Percentiles rank a stretch among this genome's conserved stretches.
These are phyloP conservation scores for Anguilla rostrata DNA, from an alignment of 2,113 vertebrate genomes.

Conservation along the genomic window DNA sequence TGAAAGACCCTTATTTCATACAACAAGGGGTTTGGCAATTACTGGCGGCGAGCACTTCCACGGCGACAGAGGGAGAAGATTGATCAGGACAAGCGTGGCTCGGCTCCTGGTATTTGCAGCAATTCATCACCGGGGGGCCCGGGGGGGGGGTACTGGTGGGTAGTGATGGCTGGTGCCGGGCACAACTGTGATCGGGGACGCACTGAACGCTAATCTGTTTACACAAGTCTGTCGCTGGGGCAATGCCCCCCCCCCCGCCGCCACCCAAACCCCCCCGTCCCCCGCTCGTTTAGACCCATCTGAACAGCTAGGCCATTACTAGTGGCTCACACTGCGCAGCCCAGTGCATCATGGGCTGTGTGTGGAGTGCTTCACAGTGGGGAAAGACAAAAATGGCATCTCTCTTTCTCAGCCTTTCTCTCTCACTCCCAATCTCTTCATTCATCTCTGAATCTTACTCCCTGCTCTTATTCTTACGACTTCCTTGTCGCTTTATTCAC, in stretches of 20 bases:
- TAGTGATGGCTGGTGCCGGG: constrained; percentile 19
- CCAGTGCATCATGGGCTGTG: background rate
- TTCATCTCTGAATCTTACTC: background rate
- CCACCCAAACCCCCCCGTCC: background rate
- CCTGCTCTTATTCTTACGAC: background rate
- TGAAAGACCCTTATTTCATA: constrained; percentile 42
- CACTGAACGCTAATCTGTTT: background rate
- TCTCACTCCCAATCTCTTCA: background rate
- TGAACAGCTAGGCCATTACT: background rate
- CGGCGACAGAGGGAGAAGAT: constrained; percentile 37
- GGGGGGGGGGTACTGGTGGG: background rate
- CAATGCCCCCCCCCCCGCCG: background rate
- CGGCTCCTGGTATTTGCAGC: constrained; percentile 51
- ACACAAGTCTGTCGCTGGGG: background rate
- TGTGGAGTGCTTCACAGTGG: background rate
- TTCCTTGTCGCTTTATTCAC: background rate
- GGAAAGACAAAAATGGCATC: background rate
- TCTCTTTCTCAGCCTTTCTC: background rate
- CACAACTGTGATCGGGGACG: background rate
- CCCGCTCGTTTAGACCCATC: background rate
- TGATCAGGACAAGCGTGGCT: constrained; percentile 44
- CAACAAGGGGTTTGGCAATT: constrained; percentile 43
- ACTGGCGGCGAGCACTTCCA: constrained; percentile 43
- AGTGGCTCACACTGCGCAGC: background rate
- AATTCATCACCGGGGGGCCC: constrained; percentile 46